Evolutionary conservation across 2,888 invertebrate genomes (phyloP).

Genomic region (Dasypogon diadema): DNA sequence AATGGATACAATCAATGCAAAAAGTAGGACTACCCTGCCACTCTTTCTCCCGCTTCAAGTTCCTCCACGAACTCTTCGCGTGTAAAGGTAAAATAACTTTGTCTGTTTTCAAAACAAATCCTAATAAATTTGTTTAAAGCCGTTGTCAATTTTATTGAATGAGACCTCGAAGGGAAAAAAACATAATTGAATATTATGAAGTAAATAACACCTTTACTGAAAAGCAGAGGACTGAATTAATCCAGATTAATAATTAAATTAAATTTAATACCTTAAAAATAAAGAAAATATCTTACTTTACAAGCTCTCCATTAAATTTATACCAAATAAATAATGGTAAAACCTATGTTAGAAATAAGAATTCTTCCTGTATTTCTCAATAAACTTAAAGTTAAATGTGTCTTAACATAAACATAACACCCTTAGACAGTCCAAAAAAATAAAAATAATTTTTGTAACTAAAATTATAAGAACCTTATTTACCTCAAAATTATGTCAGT

Average conservation of each 20-base stretch:
- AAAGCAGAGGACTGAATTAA: too few relatives aligned
- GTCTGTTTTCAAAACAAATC: not conserved
- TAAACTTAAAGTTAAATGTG: too few relatives aligned
- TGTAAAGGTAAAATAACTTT: not conserved
- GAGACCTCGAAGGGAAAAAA: not conserved
- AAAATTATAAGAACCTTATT: too few relatives aligned
- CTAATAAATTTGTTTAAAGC: not conserved
- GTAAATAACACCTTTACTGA: too few relatives aligned
- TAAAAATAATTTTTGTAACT: too few relatives aligned
- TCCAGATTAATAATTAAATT: too few relatives aligned
- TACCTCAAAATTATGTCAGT: too few relatives aligned
- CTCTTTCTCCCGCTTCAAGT: not conserved
- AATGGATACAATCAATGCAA: not conserved
- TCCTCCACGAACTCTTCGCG: not conserved
- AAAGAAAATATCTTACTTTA: slow-evolving; percentile 47
- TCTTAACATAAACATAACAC: too few relatives aligned
- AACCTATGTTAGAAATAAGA: slow-evolving; percentile 43
- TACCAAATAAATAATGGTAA: slow-evolving; percentile 51
- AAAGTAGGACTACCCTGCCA: not conserved
- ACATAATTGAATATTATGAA: not conserved
- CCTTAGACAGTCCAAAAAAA: too few relatives aligned
- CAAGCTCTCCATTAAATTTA: slow-evolving; percentile 44
- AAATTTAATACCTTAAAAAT: slow-evolving; percentile 27
- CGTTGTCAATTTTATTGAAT: not conserved
- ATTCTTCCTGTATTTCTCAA: too few relatives aligned